A percentile compares a stretch with the other conserved stretches of the same genome.
These are phyloP conservation scores for Epinotia nisella DNA, from an alignment of 2,888 invertebrate species.

Conservation along the genomic window DNA sequence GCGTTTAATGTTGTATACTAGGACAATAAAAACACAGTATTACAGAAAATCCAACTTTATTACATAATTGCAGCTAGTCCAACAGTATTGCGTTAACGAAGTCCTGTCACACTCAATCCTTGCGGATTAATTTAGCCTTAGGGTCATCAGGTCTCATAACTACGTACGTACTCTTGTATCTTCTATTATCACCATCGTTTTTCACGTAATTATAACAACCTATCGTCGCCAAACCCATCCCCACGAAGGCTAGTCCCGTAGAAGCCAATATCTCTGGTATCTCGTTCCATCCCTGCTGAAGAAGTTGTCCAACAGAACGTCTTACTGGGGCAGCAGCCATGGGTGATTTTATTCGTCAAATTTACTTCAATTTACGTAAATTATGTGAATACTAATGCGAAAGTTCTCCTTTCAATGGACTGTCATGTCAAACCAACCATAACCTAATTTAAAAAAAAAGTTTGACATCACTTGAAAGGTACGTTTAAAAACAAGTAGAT, in stretches of 20 bases:
- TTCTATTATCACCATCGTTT: conserved; percentile 87
- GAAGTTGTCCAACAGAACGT: conserved; percentile 67
- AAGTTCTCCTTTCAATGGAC: not conserved
- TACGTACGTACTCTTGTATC: conserved; percentile 86
- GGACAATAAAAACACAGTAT: conserved; percentile 37
- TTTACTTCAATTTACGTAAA: conserved; percentile 30
- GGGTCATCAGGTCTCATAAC: conserved; percentile 89
- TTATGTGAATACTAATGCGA: not conserved
- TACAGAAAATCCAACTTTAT: conserved; percentile 61
- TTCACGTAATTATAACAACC: conserved; percentile 80
- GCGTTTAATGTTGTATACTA: not conserved
- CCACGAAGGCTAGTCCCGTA: conserved; percentile 84
- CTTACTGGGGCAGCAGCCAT: conserved; percentile 70
- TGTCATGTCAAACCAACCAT: not conserved
- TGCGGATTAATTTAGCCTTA: conserved; percentile 81
- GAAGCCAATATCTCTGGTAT: conserved; percentile 89
- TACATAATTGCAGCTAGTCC: conserved; percentile 70
- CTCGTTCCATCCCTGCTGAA: conserved; percentile 85
- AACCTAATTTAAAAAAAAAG: not conserved
- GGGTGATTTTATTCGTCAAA: conserved; percentile 23
- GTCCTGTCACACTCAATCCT: conserved; percentile 68
- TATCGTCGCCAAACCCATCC: conserved; percentile 78
- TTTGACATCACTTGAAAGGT: not conserved
- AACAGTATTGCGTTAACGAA: conserved; percentile 17
- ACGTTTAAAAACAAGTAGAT: conserved; percentile 2